Evolutionary conservation across 2,888 invertebrate species (phyloP).

Genomic region (Euproctis similis): DNA sequence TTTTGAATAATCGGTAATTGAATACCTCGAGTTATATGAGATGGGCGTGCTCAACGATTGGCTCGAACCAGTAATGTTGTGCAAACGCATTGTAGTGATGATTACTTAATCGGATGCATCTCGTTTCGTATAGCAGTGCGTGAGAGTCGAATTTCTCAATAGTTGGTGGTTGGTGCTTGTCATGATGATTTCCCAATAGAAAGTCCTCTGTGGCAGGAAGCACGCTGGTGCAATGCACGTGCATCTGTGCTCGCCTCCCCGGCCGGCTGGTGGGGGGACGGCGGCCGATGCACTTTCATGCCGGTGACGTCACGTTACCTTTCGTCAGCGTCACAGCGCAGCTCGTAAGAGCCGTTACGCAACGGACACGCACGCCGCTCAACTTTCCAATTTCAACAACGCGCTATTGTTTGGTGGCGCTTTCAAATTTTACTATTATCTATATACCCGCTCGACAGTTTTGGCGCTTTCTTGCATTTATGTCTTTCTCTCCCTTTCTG

Average conservation of each 20-base stretch:
- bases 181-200: conserved; percentile 66
- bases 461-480: conserved; percentile 70
- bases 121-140: conserved; percentile 49
- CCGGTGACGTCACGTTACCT: conserved; percentile 68
- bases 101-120: conserved; percentile 69
- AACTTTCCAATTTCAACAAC: conserved; percentile 76
- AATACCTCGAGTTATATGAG: conserved; percentile 10
- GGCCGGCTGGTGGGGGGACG: conserved; percentile 45
- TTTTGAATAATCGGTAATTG: no score
- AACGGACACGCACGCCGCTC: conserved; percentile 67
- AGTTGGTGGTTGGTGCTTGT: conserved; percentile 37
- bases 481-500: no score
- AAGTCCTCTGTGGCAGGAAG: conserved; percentile 70
- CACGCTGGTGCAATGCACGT: conserved; percentile 42
- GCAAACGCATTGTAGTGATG: conserved; percentile 52
- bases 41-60: conserved; percentile 23
- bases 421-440: conserved; percentile 75
- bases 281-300: conserved; percentile 73
- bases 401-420: conserved; percentile 73
- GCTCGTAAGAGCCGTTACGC: conserved; percentile 70
- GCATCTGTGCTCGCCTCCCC: conserved; percentile 31
- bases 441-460: conserved; percentile 55
- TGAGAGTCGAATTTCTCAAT: conserved; percentile 67
- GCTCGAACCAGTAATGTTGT: conserved; percentile 30
- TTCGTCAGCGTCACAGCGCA: conserved; percentile 68